Base-by-base conservation (phyloP, 1,140 invertebrate species). In the Ooceraea biroi region DNA sequence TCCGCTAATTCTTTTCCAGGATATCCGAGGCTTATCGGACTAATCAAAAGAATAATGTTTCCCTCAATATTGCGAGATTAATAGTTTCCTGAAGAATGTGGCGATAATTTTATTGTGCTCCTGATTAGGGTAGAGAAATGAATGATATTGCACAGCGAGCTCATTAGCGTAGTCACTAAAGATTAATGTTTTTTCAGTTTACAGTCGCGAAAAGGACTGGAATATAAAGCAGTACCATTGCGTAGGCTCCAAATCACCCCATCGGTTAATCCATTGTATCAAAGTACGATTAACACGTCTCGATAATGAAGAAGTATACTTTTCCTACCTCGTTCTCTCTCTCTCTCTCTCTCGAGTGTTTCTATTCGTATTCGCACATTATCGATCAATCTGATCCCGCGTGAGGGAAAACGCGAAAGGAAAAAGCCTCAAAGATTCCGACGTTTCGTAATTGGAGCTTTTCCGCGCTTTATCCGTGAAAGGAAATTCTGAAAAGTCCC, bases 101-200 rank as follows among this genome's bases (percentile, higher is more conserved):
- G 41, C 14, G 7, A 14, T 12, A 12, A 4, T 30, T 66, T 71
- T 52, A 52, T 55, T 11, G 22, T 17, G 52, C 36, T 60, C 52
- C 7, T 41, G 65, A 69, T 60, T 48, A 78, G 65, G 55, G 50
- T n/a, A 50, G 41, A 41, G 44, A 58, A 69, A 66, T 30, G 12
- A 63, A 76, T 12, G 30, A 30, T 68, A 50, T 4, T 30, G 27
- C 36, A 7, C 36, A 52, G 48, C 61, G 83, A 71, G 65, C 36
- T 4, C 36, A 36, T 55, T 71, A 87, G 61, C 58, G 84, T 63
- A 89, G 76, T 55, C 55, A 27, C 25, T 65, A 68, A 91, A 91
- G 89, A 91, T 91, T 87, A 89, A 91, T 91, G 90, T 84, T 84
- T 71, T 22, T 71, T 73, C 46, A 50, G 46, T 61, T 22, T 80